Percentiles rank a stretch among this genome's conserved stretches.
phyloP scores from a whole-genome alignment of 2,888 invertebrate genomes.

The Tethea ocularis region DNA sequence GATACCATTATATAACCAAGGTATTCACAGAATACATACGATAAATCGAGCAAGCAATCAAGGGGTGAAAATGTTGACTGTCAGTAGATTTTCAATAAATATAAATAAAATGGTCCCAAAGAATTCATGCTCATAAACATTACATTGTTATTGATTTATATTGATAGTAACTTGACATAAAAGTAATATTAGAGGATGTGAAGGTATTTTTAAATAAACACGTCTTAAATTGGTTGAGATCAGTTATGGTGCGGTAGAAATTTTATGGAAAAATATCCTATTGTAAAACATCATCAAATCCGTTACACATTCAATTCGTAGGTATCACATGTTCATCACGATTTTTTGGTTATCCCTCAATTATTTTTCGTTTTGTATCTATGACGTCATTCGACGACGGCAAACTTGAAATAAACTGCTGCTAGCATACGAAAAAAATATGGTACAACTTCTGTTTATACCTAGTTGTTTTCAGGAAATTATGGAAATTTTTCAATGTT shows the following conservation, averaged over 20 bases:
- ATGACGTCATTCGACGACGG: too few relatives aligned
- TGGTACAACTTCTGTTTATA: too few relatives aligned
- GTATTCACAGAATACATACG: background rate
- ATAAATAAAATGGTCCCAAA: slow-evolving; percentile 2
- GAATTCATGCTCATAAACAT: background rate
- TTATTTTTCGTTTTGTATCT: too few relatives aligned
- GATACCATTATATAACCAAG: background rate
- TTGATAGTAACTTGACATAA: background rate
- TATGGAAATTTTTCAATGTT: too few relatives aligned
- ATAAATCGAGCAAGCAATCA: slow-evolving; percentile 1
- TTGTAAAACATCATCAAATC: background rate
- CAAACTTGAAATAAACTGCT: too few relatives aligned
- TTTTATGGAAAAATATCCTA: background rate
- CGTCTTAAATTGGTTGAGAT: background rate
- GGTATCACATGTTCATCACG: background rate
- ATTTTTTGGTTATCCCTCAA: too few relatives aligned
- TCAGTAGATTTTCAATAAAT: background rate
- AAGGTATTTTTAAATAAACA: background rate
- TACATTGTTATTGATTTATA: background rate
- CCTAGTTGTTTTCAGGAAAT: too few relatives aligned
- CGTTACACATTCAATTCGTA: background rate
- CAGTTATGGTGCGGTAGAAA: background rate
- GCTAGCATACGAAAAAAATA: too few relatives aligned
- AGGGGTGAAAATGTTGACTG: background rate
- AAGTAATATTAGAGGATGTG: background rate